phyloP scores from a whole-genome alignment of 2,113 vertebrate species.

The Hassar affinis region DNA sequence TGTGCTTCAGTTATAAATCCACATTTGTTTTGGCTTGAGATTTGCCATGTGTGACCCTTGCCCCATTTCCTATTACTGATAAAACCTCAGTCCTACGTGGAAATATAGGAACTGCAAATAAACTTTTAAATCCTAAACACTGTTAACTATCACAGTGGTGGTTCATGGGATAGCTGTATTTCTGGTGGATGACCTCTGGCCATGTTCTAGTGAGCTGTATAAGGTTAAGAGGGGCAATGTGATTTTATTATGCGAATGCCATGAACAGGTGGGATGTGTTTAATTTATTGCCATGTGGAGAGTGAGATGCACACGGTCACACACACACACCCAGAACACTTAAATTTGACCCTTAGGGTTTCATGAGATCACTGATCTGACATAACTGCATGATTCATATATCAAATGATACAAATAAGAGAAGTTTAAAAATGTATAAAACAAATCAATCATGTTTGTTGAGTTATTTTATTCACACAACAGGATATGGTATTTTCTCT shows the following conservation, averaged over 20 bases:
- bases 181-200: conserved; percentile 2
- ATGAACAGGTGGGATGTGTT: conserved; percentile 53
- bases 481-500: not conserved
- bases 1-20: not conserved
- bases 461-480: not conserved
- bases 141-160: not conserved
- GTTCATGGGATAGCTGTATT: not conserved
- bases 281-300: conserved; percentile 49
- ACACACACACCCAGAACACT: not conserved
- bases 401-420: not conserved
- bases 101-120: not conserved
- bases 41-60: not conserved
- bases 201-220: conserved; percentile 8
- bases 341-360: conserved; percentile 46
- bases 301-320: conserved; percentile 1
- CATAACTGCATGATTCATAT: not conserved
- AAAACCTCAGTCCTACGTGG: too few species aligned
- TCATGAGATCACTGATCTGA: conserved; percentile 7
- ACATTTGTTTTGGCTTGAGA: not conserved
- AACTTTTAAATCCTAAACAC: not conserved
- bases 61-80: not conserved
- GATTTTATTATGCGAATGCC: conserved; percentile 48
- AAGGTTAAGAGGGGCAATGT: not conserved
- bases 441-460: too few species aligned
- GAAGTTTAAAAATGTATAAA: conserved; percentile 23